Conservation (phyloP, 2,888 invertebrate genomes). For the Phengaris arion region DNA sequence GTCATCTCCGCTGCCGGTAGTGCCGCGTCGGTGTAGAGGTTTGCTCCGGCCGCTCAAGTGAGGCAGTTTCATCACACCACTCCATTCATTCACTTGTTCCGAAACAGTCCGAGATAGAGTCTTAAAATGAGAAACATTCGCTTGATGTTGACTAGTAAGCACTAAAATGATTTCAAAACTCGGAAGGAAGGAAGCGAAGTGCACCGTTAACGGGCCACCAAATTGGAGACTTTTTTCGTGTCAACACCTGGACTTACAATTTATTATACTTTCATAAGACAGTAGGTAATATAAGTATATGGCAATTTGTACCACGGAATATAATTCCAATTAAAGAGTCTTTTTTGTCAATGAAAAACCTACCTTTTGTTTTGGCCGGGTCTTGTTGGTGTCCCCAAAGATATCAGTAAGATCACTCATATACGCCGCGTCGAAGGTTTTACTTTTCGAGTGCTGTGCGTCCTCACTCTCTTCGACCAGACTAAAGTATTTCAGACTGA, state of each 20-base stretch:
- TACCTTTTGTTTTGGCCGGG: neutral
- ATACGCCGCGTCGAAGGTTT: conserved; percentile 1
- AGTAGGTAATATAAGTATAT: too few species aligned
- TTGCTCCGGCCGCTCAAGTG: conserved; percentile 75
- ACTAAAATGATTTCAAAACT: too few species aligned
- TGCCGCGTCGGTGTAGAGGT: conserved; percentile 70
- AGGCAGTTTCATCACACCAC: conserved; percentile 72
- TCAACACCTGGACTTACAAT: too few species aligned
- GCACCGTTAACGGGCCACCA: too few species aligned
- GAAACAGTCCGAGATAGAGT: conserved; percentile 45
- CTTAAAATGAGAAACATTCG: conserved; percentile 24
- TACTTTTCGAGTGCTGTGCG: neutral
- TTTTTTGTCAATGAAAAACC: neutral
- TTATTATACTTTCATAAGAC: too few species aligned
- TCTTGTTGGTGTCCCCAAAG: conserved; percentile 4
- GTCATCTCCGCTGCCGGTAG: conserved; percentile 43
- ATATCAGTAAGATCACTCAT: neutral
- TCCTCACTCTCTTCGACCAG: conserved; percentile 65
- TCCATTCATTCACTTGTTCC: conserved; percentile 58
- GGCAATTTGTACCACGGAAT: too few species aligned
- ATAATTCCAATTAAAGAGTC: too few species aligned
- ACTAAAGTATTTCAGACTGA: conserved; percentile 83
- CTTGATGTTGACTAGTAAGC: too few species aligned
- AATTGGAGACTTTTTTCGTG: too few species aligned
- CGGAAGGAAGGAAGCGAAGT: too few species aligned